A percentile compares a stretch with the other conserved stretches of the same genome.
Evolutionary conservation across 2,113 vertebrate species (phyloP).

Genomic region (Aptenodytes patagonicus): DNA sequence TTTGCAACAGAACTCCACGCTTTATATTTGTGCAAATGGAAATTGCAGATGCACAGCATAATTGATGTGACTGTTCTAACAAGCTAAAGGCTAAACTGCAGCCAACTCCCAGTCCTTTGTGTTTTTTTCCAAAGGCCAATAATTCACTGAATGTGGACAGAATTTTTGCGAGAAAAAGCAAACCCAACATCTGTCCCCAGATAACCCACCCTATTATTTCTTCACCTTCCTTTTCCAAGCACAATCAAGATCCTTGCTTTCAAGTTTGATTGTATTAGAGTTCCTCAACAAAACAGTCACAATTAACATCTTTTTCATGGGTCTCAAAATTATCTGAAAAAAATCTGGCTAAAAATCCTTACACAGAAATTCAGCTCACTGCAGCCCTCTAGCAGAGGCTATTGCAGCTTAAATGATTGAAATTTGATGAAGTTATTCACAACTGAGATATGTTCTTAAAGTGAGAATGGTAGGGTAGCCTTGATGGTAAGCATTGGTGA

Average conservation of each 20-base stretch:
- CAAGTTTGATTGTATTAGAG: not conserved
- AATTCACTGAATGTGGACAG: not conserved
- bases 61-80: constrained; percentile 43
- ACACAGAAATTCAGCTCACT: not conserved
- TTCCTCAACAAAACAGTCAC: not conserved
- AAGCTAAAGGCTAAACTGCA: constrained; percentile 39
- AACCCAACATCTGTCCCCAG: not conserved
- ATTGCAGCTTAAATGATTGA: not conserved
- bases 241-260: not conserved
- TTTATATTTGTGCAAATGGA: not conserved
- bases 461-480: not conserved
- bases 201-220: not conserved
- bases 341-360: not conserved
- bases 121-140: not conserved
- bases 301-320: not conserved
- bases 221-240: not conserved
- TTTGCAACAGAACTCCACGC: not conserved
- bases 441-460: not conserved
- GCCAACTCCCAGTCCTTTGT: constrained; percentile 7
- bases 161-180: not conserved
- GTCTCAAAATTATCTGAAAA: not conserved
- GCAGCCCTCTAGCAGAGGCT: not conserved
- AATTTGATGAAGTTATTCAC: not conserved
- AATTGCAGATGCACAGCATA: constrained; percentile 33
- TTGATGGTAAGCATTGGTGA: not conserved